Base-by-base conservation (phyloP, 2,888 invertebrate genomes). In the Matsumyia berberina region DNA sequence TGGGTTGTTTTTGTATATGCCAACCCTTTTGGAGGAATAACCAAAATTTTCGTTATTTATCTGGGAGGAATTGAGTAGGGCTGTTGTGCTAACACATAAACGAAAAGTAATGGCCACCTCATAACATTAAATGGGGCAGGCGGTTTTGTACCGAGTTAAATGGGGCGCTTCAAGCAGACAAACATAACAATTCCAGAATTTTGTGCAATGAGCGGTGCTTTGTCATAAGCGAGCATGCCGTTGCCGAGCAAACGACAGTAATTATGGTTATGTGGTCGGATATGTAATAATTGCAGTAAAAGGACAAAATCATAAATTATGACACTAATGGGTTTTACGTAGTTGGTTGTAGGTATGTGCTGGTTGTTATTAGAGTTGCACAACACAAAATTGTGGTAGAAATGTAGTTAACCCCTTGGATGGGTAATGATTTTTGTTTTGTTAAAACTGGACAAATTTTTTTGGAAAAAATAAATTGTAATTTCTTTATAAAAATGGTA, bases 211-310 rank as follows among this genome's bases (percentile, higher is more conserved):
- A 72, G 9, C 60, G 37, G 72, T 29, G 39, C 33, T 62, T 2
- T 55, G 46, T 37, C 46, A 66, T 66, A 66, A 39, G 24, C 35
- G 60, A 67, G 67, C 67, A 67, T 60, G 37, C 58, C 24, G n/a
- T n/a, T n/a, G n/a, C 24, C 58, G 53, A 8, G 51, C 60, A 69
- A 60, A 77, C 12, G 69, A 55, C 46, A 12, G 46, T 49, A 69
- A 70, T 78, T 78, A 70, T 62, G 69, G 62, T 69, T 70, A 60
- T 78, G 53, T 39, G 69, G 77, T 62, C 7, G 69, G 53, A 55
- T 24, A 9, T 19, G 29, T 53, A 60, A 78, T 78, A 55, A 70
- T 70, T 55, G 62, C 55, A 46, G 69, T 37, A 62, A 67, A 78
- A 57, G 77, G 77, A 78, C 62, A 53, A 62, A 70, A 55, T 53